phyloP scores from a whole-genome alignment of 2,113 vertebrate species.

The Hyaena hyaena region DNA sequence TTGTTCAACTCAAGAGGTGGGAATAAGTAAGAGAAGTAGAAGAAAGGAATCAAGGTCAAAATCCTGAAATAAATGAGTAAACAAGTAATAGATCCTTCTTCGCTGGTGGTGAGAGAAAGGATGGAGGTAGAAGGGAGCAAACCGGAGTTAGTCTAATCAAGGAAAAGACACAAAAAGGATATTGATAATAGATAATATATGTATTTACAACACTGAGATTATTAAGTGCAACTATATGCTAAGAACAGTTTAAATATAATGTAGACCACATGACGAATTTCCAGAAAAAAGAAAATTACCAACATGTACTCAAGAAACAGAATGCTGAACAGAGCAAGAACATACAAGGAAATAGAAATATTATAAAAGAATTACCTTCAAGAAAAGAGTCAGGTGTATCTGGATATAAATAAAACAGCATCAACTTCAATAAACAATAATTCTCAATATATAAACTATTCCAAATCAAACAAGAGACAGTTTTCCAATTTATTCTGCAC shows the following conservation, averaged over 20 bases:
- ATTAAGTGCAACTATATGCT: neutral
- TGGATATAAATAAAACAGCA: slow-evolving; percentile 26
- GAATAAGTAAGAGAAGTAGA: neutral
- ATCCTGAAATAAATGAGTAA: slow-evolving; percentile 48
- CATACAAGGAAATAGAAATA: neutral
- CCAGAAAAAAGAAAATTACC: slow-evolving; percentile 5
- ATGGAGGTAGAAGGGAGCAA: slow-evolving; percentile 9
- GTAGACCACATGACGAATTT: neutral
- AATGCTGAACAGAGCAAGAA: neutral
- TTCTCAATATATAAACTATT: neutral
- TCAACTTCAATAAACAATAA: neutral
- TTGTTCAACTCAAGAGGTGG: slow-evolving; percentile 32
- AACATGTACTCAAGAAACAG: slow-evolving; percentile 23
- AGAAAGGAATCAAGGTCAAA: neutral
- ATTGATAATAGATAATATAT: neutral
- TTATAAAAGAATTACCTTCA: slow-evolving; percentile 34
- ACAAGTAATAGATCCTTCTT: slow-evolving; percentile 14
- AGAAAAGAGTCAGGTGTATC: slow-evolving; percentile 28
- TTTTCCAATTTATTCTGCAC: slow-evolving; percentile 37
- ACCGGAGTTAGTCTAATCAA: neutral
- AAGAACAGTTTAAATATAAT: slow-evolving; percentile 33
- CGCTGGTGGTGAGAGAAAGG: neutral
- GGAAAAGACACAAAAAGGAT: neutral
- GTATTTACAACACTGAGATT: slow-evolving; percentile 23
- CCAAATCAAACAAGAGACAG: neutral